A percentile compares a stretch with the other conserved stretches of the same genome.
These are phyloP conservation scores for Thyatira batis DNA, from an alignment of 2,888 invertebrate species.

Conservation along the genomic window DNA sequence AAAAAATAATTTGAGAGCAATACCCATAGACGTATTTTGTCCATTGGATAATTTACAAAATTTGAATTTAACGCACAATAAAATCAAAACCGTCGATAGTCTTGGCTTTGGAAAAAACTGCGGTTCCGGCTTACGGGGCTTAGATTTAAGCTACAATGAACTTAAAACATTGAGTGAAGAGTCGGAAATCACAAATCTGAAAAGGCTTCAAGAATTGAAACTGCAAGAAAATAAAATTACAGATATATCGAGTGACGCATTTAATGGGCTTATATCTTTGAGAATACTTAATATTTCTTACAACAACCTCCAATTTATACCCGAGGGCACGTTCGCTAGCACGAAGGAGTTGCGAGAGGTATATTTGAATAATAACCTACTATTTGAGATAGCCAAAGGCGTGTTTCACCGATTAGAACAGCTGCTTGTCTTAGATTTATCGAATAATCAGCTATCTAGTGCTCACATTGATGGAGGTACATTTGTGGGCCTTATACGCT, in stretches of 20 bases:
- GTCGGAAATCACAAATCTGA: slow-evolving; percentile 88
- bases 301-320: slow-evolving; percentile 91
- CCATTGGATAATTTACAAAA: slow-evolving; percentile 89
- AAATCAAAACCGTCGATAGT: slow-evolving; percentile 88
- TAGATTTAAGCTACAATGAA: slow-evolving; percentile 92
- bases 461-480: slow-evolving; percentile 92
- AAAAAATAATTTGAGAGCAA: slow-evolving; percentile 89
- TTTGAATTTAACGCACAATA: slow-evolving; percentile 92
- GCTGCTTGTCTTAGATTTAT: slow-evolving; percentile 92
- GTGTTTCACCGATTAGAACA: slow-evolving; percentile 93
- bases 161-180: slow-evolving; percentile 87
- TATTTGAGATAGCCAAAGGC: slow-evolving; percentile 91
- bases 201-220: slow-evolving; percentile 89
- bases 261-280: slow-evolving; percentile 90
- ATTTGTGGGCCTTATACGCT: slow-evolving; percentile 91
- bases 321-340: slow-evolving; percentile 91
- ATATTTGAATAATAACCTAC: slow-evolving; percentile 92
- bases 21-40: slow-evolving; percentile 91
- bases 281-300: slow-evolving; percentile 92
- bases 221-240: slow-evolving; percentile 92
- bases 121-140: slow-evolving; percentile 86
- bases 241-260: slow-evolving; percentile 89
- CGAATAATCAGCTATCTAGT: slow-evolving; percentile 92
- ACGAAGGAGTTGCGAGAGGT: slow-evolving; percentile 92
- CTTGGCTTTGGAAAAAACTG: slow-evolving; percentile 87